Base-by-base conservation (phyloP, 2,113 vertebrate species). In the Sinocyclocheilus grahami region DNA sequence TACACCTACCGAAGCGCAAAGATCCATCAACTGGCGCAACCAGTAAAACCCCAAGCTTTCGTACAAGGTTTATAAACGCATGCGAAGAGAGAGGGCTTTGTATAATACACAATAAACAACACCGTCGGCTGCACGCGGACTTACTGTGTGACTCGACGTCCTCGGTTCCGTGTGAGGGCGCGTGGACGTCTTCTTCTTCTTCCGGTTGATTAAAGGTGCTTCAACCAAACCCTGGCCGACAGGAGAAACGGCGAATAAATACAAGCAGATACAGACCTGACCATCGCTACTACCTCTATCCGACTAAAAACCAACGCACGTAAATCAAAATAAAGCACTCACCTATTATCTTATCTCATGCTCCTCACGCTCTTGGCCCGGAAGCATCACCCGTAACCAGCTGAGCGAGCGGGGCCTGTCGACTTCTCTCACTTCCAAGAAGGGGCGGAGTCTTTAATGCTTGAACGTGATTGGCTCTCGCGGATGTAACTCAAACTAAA, bases 141-240 rank as follows among this genome's bases (percentile, higher is more conserved):
- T 77, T 65, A 88, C 75, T 30, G 60, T 75, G 60, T 27, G 69
- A 76, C 74, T 83, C 72, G 87, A 80, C 85, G 88, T 86, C 88
- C 88, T 89, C 85, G 30, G 53, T 69, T 85, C 63, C 79, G 81
- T 71, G 55, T 46, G 81, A 82, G 67, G 53, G 82, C 85, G 82
- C 88, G 87, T 80, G 71, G 83, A 76, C 65, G 39, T 37, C 82
- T 74, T 86, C 75, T 77, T n/a, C n/a, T 77, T 53, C 83, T 89
- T 86, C 88, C 88, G 88, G 85, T 86, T 80, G 85, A 79, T 53
- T 76, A 63, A 82, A 84, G 60, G 74, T 24, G 22, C 83, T 77
- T 51, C 4, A 22, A 51, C 27, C 18, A 84, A 84, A 39, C 30
- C 82, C 18, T 74, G 22, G 11, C 51, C 12, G 22, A 30, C 14